Evolutionary conservation across 2,888 invertebrate genomes (phyloP), one percentile per base, ranked within the genome.

Genomic region (Leucophora obtusa): DNA sequence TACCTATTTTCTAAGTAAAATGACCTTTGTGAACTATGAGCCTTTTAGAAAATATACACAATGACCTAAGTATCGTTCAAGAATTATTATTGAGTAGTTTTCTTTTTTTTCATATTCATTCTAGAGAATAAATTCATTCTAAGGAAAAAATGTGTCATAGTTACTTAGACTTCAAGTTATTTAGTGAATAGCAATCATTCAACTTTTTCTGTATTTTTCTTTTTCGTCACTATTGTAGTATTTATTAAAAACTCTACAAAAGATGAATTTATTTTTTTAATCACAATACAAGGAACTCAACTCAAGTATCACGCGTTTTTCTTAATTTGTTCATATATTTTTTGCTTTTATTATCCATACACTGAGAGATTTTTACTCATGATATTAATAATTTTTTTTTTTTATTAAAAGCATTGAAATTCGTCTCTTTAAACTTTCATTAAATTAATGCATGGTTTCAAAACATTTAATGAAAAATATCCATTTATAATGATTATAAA

Each of bases 291-390:
- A 54, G 60, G 60, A 28, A 43, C 51, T 18, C 10, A 33, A 54
- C 71, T 71, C 33, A 65, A 77, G 71, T 71, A 77, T 77, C 77
- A 77, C 71, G 77, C 54, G 72, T 69, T 73, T 73, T 79, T 47
- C 58, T 63, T 74, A 74, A 79, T 70, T 74, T 70, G 59, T 58
- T 47, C 53, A 53, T 38, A 33, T 50, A 47, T 38, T 63, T 35
- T 38, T 9, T 10, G 28, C n/a, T 3, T 47, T 47, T n/a, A n/a
- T n/a, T 47, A 5, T 11, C 14, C 43, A n/a, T 47, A 47, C 21
- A 58, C n/a, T n/a, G n/a, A n/a, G n/a, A n/a, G n/a, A n/a, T n/a
- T n/a, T n/a, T n/a, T n/a, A n/a, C n/a, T n/a, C n/a, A n/a, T n/a
- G n/a, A n/a, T n/a, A n/a, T n/a, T n/a, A n/a, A n/a, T n/a, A n/a